Base-by-base conservation (phyloP, 2,888 invertebrate species). In the Calameuta idolon region DNA sequence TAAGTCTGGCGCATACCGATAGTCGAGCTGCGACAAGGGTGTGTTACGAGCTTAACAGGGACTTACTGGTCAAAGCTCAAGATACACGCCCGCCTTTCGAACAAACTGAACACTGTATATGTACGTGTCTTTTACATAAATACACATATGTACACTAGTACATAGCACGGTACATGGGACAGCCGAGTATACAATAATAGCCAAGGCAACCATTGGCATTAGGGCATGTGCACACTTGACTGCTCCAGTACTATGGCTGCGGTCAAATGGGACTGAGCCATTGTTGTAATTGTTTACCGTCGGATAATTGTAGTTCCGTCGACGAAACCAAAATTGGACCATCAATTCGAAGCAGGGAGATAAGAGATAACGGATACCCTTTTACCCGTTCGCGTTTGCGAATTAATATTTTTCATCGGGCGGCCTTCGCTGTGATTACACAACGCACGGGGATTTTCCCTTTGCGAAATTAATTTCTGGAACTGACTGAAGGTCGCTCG, bases 31-130 rank as follows among this genome's bases (percentile, higher is more conserved):
- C 73, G 55, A 79, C 69, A 76, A 77, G 69, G 30, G 55, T n/a
- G 74, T 75, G 77, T 79, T 76, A 80, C 75, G 40, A 69, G 73
- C 74, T 68, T 76, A 80, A 75, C 68, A 2, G 55, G 55, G 55
- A 23, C 55, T 55, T 55, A 23, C 23, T 23, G 2, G 23, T 55
- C 23, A 55, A 23, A 55, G 55, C 55, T 23, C 15, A 55, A 55
- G 55, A 23, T 23, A 55, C 55, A 23, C 23, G 55, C 23, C 23
- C 23, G 9, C 23, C 55, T 55, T 55, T 55, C 23, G 23, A 55
- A 23, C 40, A 4, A 40, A 40, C 40, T 15, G 15, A 40, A 15
- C 1, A 15, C 33, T 33, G 15, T 40, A 15, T 40, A 15, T 15
- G 23, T 23, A 55, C 23, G 9, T 55, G 23, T 37, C 35, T 12